Evolutionary conservation across 2,797 vertebrate genomes (phyloP), one percentile per base, ranked within the genome.

Genomic region (Liasis olivaceus): DNA sequence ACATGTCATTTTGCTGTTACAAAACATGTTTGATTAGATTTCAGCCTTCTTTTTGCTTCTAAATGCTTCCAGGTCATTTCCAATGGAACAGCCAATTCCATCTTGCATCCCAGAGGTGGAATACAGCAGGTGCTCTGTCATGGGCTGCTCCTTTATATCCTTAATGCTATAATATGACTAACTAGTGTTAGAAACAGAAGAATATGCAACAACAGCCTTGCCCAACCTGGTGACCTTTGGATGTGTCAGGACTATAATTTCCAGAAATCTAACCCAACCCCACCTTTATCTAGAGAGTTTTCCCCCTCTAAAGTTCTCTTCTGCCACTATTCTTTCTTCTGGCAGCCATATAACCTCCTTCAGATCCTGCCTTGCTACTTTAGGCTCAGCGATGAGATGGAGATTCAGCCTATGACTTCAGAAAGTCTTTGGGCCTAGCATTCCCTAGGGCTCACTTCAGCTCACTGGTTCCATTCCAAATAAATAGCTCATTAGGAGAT

Each of bases 351-450:
- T 36, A 20, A 59, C 59, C 42, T 60, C 28, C 42, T 63, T 63
- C 51, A 4, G 24, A 56, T 85, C n/a, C 87, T 58, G 60, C 26
- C 60, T 85, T 77, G 8, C 87, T 85, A 15, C 81, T 56, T 92
- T 60, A 66, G 72, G 89, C 91, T 58, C n/a, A 31, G 64, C 58
- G 77, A 85, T n/a, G 91, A 89, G 51, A 72, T 14, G 56, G 87
- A 22, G 77, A 64, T 72, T 17, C 60, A 47, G 60, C 51, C 51
- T 89, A 14, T 58, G 60, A 22, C 87, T 36, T 22, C 89, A n/a
- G n/a, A 15, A 92, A 85, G 88, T 77, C 87, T 89, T 85, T 56
- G 72, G 87, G 66, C 47, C 51, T 85, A 85, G 60, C 59, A n/a
- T 84, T 92, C 56, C 87, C 51, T 85, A 66, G 9, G 24, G 72